Evolutionary conservation across 1,140 invertebrate species (phyloP), one percentile per base, ranked within the genome.

Genomic region (Batillaria attramentaria): DNA sequence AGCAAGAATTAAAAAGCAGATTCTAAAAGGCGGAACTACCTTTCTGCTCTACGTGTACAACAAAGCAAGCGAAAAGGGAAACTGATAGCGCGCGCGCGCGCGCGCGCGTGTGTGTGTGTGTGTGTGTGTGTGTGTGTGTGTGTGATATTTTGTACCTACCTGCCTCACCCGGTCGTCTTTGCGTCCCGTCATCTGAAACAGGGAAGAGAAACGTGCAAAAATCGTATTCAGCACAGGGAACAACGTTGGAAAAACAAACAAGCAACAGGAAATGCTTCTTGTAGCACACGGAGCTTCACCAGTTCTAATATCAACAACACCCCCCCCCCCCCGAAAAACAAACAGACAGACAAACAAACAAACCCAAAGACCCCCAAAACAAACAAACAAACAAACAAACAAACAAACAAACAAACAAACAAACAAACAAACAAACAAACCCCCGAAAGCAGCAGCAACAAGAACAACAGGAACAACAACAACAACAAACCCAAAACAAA

Each of bases 151-250:
- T 35, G 10, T 42, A 37, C 66, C 18, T 72, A 50, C 72, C 72
- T 73, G 72, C 37, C 20, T 73, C 46, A 20, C 57, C 72, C 39
- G 43, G 43, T 4, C 57, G 28, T 37, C 35, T 31, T 24, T 10
- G 33, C 46, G 4, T 73, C 20, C 72, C 72, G 50, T 73, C 72
- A 57, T 73, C 72, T 73, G 72, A 13, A 72, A 70, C n/a, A n/a
- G 8, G 33, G 6, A 62, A n/a, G 10, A n/a, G 33, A 13, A 10
- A 8, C 33, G 57, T 54, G 18, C 1, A n/a, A 54, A n/a, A 54
- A 54, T 18, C 1, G n/a, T 20, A n/a, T 2, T 54, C 18, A 1
- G 20, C 1, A 41, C 37, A 70, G 33, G 24, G 33, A 31, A 24
- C 6, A 3, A 28, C 3, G n/a, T 8, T 31, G 33, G 24, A 62